Conservation (phyloP, 2,888 invertebrate genomes). For the Cosmopolites sordidus region DNA sequence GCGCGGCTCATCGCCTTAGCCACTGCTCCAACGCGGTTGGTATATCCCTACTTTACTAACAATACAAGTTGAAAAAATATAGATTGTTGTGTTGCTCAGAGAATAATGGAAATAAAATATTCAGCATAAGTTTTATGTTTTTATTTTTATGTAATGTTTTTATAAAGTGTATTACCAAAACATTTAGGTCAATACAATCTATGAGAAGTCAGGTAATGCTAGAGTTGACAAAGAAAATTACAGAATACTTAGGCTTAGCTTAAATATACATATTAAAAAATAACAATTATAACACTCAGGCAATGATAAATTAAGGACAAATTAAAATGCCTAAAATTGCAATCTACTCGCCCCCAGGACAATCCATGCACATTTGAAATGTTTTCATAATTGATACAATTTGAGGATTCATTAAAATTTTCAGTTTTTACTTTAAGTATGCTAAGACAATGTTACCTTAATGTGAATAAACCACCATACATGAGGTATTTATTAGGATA, state of each 20-base stretch:
- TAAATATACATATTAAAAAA: slow-evolving; percentile 21
- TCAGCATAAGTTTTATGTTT: slow-evolving; percentile 1
- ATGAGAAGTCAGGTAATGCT: slow-evolving; percentile 26
- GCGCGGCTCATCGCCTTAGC: no score
- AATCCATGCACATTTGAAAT: not conserved
- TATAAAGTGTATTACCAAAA: slow-evolving; percentile 28
- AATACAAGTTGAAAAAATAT: no score
- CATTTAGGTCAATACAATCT: slow-evolving; percentile 26
- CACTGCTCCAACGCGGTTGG: no score
- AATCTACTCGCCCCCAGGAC: not conserved
- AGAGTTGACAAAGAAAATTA: slow-evolving; percentile 21
- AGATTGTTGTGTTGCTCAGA: no score
- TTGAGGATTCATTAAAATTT: no score
- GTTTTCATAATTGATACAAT: no score
- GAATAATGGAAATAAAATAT: slow-evolving; percentile 8
- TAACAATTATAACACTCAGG: slow-evolving; percentile 17
- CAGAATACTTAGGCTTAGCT: slow-evolving; percentile 21
- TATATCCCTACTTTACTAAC: no score
- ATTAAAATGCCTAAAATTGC: slow-evolving; percentile 16
- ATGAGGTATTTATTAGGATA: no score
- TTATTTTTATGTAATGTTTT: slow-evolving; percentile 25
- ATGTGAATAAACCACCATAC: no score
- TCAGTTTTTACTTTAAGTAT: no score
- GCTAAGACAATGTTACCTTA: no score
- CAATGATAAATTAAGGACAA: slow-evolving; percentile 12